Conservation (phyloP, 2,888 invertebrate genomes). For the Physocephala rufipes region DNA sequence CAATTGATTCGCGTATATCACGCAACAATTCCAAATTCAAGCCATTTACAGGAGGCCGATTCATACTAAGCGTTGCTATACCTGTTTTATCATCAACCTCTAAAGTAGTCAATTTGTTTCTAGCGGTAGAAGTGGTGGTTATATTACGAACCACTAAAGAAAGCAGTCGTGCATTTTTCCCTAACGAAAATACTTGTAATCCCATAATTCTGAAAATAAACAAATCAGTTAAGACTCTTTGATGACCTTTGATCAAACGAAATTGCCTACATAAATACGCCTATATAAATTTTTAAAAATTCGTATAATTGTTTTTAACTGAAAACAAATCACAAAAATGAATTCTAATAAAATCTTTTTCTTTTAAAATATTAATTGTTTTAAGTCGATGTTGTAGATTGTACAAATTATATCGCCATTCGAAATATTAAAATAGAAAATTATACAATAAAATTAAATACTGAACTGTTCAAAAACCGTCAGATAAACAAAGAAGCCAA, state of each 20-base stretch:
- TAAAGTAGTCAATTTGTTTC: slow-evolving; percentile 67
- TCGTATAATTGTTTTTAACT: no score
- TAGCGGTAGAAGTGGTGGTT: slow-evolving; percentile 7
- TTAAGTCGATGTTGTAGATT: no score
- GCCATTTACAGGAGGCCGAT: slow-evolving; percentile 82
- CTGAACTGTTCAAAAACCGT: no score
- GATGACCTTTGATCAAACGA: slow-evolving; percentile 26
- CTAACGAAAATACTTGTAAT: slow-evolving; percentile 17
- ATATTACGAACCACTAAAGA: slow-evolving; percentile 21
- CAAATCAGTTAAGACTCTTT: not conserved
- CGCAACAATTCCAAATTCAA: slow-evolving; percentile 78
- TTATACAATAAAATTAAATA: no score
- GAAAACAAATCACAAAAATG: no score
- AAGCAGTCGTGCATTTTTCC: slow-evolving; percentile 14
- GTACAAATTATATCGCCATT: no score
- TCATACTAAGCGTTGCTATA: slow-evolving; percentile 78
- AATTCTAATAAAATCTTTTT: no score
- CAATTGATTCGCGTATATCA: slow-evolving; percentile 72
- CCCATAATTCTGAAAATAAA: slow-evolving; percentile 4
- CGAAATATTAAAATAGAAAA: no score
- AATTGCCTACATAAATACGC: no score
- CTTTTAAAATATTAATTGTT: no score
- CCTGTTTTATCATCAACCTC: slow-evolving; percentile 74
- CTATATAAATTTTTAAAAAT: no score
- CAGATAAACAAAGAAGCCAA: no score